Evolutionary conservation across 2,113 vertebrate genomes (phyloP).

Genomic region (Accipiter cooperii): DNA sequence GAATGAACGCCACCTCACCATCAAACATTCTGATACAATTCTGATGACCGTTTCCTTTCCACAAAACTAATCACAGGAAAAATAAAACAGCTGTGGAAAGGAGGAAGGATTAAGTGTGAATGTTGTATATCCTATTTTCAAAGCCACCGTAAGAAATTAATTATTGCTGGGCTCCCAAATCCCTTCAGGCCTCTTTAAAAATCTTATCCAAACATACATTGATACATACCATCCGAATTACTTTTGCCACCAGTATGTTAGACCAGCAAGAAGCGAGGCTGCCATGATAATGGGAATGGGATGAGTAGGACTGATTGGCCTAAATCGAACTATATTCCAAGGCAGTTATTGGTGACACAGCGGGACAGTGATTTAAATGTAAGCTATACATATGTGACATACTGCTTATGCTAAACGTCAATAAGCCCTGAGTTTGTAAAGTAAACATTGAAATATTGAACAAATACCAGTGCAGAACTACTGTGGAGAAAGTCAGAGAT

Average conservation of each 20-base stretch:
- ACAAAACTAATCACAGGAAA: neutral
- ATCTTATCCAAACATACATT: neutral
- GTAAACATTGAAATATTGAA: neutral
- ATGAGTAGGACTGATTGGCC: neutral
- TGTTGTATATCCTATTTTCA: neutral
- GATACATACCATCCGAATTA: accelerated
- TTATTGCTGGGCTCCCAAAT: neutral
- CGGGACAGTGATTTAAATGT: neutral
- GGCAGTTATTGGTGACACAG: neutral
- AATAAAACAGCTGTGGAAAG: neutral
- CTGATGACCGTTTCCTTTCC: neutral
- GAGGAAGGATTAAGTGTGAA: neutral
- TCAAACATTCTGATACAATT: neutral
- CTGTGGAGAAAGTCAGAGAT: neutral
- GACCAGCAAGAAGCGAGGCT: neutral
- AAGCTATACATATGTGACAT: neutral
- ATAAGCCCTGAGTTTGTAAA: neutral
- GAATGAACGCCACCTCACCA: neutral
- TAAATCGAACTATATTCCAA: neutral
- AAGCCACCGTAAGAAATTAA: neutral
- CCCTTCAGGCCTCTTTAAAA: neutral
- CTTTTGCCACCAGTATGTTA: neutral
- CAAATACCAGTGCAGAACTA: neutral
- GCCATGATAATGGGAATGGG: neutral
- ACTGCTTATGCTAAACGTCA: neutral